Conservation (phyloP, 1,140 invertebrate species). For the Zaprionus capensis region DNA sequence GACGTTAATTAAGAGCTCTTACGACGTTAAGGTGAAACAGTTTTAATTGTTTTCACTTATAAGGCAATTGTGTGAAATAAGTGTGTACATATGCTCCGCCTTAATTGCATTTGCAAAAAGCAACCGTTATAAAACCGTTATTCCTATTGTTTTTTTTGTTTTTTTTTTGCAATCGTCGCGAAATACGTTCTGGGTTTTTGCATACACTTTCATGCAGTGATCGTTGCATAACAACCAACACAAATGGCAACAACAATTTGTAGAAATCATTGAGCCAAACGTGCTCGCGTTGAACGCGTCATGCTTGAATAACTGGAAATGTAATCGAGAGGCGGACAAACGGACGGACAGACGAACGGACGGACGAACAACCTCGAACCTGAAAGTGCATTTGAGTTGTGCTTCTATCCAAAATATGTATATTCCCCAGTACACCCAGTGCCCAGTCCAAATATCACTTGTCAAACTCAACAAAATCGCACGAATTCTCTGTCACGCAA, state of each 20-base stretch:
- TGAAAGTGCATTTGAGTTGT: constrained; percentile 48
- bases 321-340: constrained; percentile 4
- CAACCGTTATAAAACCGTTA: constrained; percentile 30
- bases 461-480: constrained; percentile 1
- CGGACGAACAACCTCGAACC: constrained; percentile 45
- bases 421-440: constrained; percentile 22
- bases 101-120: constrained; percentile 46
- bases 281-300: constrained; percentile 23
- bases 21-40: constrained; percentile 45
- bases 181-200: constrained; percentile 22
- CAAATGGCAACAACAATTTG: constrained; percentile 22
- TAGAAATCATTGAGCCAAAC: constrained; percentile 49
- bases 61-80: constrained; percentile 30
- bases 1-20: neutral
- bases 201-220: constrained; percentile 2
- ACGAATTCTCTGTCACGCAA: constrained; percentile 27
- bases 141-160: constrained; percentile 18
- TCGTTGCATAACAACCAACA: constrained; percentile 42
- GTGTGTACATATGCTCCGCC: neutral
- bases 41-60: constrained; percentile 57
- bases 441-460: constrained; percentile 33
- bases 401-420: constrained; percentile 12
- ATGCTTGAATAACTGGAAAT: constrained; percentile 58
- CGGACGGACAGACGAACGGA: neutral
- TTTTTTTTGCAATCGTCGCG: constrained; percentile 12